phyloP scores from a whole-genome alignment of 2,113 vertebrate species.

The Hemicordylus capensis region DNA sequence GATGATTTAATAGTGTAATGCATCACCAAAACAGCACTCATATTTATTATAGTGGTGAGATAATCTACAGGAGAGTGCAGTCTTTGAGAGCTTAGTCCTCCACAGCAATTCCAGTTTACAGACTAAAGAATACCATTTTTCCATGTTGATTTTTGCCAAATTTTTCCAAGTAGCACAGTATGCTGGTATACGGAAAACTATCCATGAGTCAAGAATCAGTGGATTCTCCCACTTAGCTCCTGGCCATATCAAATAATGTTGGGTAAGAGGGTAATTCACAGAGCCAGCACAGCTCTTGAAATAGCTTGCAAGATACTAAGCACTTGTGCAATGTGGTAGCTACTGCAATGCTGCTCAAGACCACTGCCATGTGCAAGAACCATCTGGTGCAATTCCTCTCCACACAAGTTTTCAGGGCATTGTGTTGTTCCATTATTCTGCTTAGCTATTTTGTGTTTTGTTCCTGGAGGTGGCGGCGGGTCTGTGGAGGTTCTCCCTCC shows the following conservation, averaged over 20 bases:
- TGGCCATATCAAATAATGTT: background rate
- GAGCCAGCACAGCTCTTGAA: background rate
- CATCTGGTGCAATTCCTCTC: background rate
- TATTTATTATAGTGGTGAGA: conserved; percentile 1
- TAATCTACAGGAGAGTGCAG: background rate
- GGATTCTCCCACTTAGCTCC: background rate
- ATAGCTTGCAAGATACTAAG: background rate
- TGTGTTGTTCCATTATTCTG: background rate
- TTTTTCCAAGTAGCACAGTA: background rate
- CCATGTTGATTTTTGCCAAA: background rate
- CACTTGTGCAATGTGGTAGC: too few species aligned
- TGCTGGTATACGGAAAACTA: background rate
- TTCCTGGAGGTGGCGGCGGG: too few species aligned
- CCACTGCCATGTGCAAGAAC: background rate
- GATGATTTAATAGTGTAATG: conserved; percentile 14
- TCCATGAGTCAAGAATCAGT: background rate
- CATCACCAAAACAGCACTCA: conserved; percentile 17
- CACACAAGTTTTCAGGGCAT: background rate
- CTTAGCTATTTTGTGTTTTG: background rate
- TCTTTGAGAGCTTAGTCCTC: conserved; percentile 6
- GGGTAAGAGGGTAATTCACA: background rate
- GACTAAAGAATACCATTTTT: conserved; percentile 2
- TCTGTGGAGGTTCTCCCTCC: too few species aligned
- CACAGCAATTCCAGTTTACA: background rate
- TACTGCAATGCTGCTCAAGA: background rate